phyloP scores from a whole-genome alignment of 1,140 invertebrate species.

The Elymnias hypermnestra region DNA sequence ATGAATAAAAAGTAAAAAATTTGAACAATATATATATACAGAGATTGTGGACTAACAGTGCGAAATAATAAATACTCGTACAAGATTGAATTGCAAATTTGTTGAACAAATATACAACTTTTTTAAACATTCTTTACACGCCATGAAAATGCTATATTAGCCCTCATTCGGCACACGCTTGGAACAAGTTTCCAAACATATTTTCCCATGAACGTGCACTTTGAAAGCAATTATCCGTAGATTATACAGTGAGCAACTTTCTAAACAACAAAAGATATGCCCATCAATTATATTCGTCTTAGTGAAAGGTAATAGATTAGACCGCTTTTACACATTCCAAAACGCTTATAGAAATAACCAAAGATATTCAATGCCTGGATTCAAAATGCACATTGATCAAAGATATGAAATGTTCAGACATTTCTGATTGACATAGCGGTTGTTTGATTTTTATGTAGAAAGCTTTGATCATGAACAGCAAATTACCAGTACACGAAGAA shows the following conservation, averaged over 20 bases:
- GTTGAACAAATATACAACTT: too few relatives aligned
- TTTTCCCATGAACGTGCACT: constrained; percentile 7
- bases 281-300: constrained; percentile 5
- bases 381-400: too few relatives aligned
- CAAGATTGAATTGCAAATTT: too few relatives aligned
- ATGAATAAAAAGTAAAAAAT: too few relatives aligned
- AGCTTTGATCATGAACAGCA: too few relatives aligned
- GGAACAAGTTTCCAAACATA: constrained; percentile 4
- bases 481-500: too few relatives aligned
- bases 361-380: too few relatives aligned
- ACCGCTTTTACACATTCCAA: not conserved
- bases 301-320: constrained; percentile 7
- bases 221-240: constrained; percentile 8
- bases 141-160: not conserved
- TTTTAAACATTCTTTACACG: too few relatives aligned
- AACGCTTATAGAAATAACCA: not conserved
- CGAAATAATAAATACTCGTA: not conserved
- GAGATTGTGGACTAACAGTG: not conserved
- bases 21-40: too few relatives aligned
- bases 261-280: constrained; percentile 10
- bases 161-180: not conserved
- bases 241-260: constrained; percentile 6
- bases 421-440: too few relatives aligned
- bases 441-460: too few relatives aligned
- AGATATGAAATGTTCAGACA: too few relatives aligned